phyloP scores from a whole-genome alignment of 92 coral and sea anemone genomes.

The Hydrozoanthus gracilis region DNA sequence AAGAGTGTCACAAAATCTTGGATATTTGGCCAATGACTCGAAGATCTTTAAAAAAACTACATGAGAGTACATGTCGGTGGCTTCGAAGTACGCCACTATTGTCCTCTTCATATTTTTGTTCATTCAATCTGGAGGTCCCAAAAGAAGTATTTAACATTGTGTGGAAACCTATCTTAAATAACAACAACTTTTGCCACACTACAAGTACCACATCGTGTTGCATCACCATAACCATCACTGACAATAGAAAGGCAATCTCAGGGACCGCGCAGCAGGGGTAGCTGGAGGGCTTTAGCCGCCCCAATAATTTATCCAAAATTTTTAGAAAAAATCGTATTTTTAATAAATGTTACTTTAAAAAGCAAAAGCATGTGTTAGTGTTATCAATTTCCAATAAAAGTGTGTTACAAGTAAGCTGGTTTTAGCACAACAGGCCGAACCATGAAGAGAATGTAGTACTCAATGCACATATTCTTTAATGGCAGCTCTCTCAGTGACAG shows the following conservation, averaged over 20 bases:
- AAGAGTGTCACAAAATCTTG: conserved; percentile 34
- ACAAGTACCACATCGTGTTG: background rate
- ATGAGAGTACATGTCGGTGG: conserved; percentile 29
- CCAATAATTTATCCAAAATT: no score
- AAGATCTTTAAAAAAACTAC: conserved; percentile 27
- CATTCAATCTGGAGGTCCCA: conserved; percentile 1
- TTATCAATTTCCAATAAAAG: background rate
- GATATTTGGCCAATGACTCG: conserved; percentile 46
- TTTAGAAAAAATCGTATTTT: no score
- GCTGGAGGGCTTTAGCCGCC: no score
- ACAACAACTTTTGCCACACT: conserved; percentile 34
- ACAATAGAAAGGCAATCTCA: conserved; percentile 32
- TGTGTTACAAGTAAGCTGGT: background rate
- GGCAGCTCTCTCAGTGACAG: background rate
- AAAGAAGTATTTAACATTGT: conserved; percentile 36
- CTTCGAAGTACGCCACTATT: conserved; percentile 39
- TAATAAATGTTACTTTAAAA: no score
- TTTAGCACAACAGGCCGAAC: no score
- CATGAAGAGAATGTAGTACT: background rate
- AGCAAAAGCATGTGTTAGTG: no score
- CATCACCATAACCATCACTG: background rate
- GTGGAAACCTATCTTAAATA: conserved; percentile 9
- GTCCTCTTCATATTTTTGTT: no score
- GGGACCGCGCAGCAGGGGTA: no score
- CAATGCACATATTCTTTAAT: background rate